Evolutionary conservation across 2,797 vertebrate genomes (phyloP), one percentile per base, ranked within the genome.

Genomic region (Margarornis squamiger): DNA sequence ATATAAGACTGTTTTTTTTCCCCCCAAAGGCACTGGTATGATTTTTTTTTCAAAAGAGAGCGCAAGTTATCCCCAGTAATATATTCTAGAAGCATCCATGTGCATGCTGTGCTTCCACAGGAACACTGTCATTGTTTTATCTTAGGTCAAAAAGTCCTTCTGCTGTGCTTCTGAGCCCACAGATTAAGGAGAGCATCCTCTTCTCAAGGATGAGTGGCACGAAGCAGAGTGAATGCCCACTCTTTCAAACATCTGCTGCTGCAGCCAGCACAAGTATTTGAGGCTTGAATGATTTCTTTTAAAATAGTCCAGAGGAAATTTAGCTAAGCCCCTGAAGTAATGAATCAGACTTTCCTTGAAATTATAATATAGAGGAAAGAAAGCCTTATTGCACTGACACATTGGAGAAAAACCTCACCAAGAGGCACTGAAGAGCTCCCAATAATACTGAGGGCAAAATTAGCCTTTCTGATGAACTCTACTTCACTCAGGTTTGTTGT

Each of bases 1-100:
- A 58, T 7, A 5, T 34, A 84, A 26, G 43, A 17, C 26, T 14
- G 24, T 65, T 23, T 16, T 23, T n/a, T 65, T 52, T 45, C 26
- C 26, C 10, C 70, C 55, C 43, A n/a, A 82, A 82, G 38, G 38
- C 43, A 65, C 10, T 30, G 5, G 26, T 54, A 77, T 54, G 18
- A 63, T 71, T 85, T 87, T 87, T 17, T 76, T 88, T 71, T 59
- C 20, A 59, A 79, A 88, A 74, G 70, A 62, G 75, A 81, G 55
- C 10, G 4, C 29, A 88, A 82, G 45, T 58, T 89, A 82, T 85
- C 30, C 48, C 39, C 49, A 83, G 68, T 62, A 94, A 93, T 92
- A 39, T 46, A 88, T 91, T 95, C 95, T 68, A 94, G 74, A 93
- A 75, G 80, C 61, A 85, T 89, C 61, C 75, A 23, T 26, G 57